These are phyloP conservation scores for Hermetia illucens DNA, from an alignment of 1,140 invertebrate genomes.

Conservation along the genomic window DNA sequence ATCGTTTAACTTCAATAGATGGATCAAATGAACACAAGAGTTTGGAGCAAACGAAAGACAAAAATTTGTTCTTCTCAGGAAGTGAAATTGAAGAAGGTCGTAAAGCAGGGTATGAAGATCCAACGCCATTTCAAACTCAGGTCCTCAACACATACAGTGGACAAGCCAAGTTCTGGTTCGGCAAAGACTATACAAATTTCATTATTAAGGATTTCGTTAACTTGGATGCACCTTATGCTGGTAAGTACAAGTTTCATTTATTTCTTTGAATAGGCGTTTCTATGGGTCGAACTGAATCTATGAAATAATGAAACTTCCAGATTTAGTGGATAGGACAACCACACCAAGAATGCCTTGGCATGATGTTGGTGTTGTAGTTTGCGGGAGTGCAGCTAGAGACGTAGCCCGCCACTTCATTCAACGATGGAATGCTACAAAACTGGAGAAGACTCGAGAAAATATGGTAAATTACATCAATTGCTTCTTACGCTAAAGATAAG, in stretches of 20 bases:
- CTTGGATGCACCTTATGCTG: constrained; percentile 76
- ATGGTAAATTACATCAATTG: background rate
- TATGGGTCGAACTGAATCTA: constrained; percentile 2
- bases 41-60: constrained; percentile 34
- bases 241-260: constrained; percentile 30
- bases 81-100: constrained; percentile 28
- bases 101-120: constrained; percentile 16
- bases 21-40: constrained; percentile 28
- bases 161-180: constrained; percentile 85
- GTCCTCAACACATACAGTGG: constrained; percentile 33
- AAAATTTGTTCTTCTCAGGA: constrained; percentile 34
- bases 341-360: constrained; percentile 98
- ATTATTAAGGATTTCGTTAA: constrained; percentile 95
- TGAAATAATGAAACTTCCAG: constrained; percentile 34
- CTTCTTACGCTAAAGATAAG: background rate
- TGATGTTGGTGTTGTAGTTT: constrained; percentile 78
- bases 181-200: constrained; percentile 97
- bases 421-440: constrained; percentile 92
- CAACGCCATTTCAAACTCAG: constrained; percentile 10
- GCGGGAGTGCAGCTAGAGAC: constrained; percentile 75
- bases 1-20: constrained; percentile 45
- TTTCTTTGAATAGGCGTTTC: constrained; percentile 20
- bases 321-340: constrained; percentile 72
- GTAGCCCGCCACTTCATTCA: constrained; percentile 94
- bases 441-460: constrained; percentile 43